Percentiles rank a stretch among this genome's conserved stretches.
phyloP scores from a whole-genome alignment of 2,113 vertebrate genomes.

The Lepidiolamprologus cunningtoni region DNA sequence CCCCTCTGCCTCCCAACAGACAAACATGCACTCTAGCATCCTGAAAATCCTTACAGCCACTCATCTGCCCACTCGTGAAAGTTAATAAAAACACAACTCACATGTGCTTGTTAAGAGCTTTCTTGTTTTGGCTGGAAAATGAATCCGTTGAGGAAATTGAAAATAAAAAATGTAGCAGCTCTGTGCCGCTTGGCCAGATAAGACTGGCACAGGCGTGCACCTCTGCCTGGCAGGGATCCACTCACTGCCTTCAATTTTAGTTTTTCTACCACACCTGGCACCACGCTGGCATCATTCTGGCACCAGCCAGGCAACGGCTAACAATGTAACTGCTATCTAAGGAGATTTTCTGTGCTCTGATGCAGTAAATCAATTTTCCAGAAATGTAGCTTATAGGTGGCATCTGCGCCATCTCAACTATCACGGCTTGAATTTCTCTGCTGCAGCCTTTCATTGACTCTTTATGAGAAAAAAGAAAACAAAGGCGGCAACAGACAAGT shows the following conservation, averaged over 20 bases:
- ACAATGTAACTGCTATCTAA: constrained; percentile 44
- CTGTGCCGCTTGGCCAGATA: constrained; percentile 29
- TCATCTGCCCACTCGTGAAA: constrained; percentile 32
- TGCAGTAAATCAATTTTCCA: constrained; percentile 46
- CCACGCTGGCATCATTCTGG: constrained; percentile 19
- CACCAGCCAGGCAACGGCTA: constrained; percentile 29
- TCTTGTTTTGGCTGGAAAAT: constrained; percentile 41
- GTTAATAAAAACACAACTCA: constrained; percentile 44
- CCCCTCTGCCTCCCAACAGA: constrained; percentile 4
- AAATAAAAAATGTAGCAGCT: constrained; percentile 48
- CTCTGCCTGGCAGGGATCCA: constrained; percentile 42
- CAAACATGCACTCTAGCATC: constrained; percentile 37
- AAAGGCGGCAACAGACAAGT: not conserved
- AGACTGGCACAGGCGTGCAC: constrained; percentile 33
- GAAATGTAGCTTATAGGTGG: constrained; percentile 5
- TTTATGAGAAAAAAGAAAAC: not conserved
- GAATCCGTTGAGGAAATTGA: constrained; percentile 35
- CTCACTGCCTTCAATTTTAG: constrained; percentile 32
- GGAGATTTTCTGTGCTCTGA: constrained; percentile 36
- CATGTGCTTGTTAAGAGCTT: constrained; percentile 48
- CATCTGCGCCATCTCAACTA: constrained; percentile 12
- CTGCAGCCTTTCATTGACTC: not conserved
- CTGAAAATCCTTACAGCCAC: constrained; percentile 37
- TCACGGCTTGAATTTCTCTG: not conserved
- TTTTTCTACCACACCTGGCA: constrained; percentile 50